Evolutionary conservation across 2,888 invertebrate genomes (phyloP), one percentile per base, ranked within the genome.

Genomic region (Idaea aversata): DNA sequence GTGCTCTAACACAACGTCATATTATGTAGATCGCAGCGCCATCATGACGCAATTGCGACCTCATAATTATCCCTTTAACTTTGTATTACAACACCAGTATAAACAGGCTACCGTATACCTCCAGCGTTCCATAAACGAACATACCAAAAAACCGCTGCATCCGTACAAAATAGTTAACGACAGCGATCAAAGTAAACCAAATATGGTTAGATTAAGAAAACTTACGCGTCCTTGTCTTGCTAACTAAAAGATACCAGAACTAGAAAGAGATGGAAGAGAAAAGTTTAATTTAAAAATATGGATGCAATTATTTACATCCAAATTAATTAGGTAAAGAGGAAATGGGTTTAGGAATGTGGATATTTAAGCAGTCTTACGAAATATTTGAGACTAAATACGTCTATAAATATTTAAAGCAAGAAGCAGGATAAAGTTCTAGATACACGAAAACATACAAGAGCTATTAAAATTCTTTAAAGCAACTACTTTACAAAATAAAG

Each of bases 151-250:
- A 71, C 71, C 73, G 63, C 73, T 65, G 72, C 72, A 72, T 74
- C 74, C 74, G 72, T 70, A 71, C 62, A 63, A 61, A 68, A 68
- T 70, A 65, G 66, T 73, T 71, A 70, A 72, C 70, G 72, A 72
- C 67, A 67, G 67, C 68, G 68, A 71, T 73, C 73, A 71, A 70
- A 72, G 70, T 61, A 61, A 63, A 34, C 58, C 62, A 36, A 58
- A n/a, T 10, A 36, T 4, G 59, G 59, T 25, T 34, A 59, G 25
- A 34, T 59, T 47, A 47, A 47, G 13, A 47, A 47, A 59, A 59
- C 59, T 34, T 59, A 59, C 34, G 10, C 59, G 34, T 59, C 59
- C 34, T 59, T 34, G 34, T 59, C 59, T 59, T 13, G 5, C 34
- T 25, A 13, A 59, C 13, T 34, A 16, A 25, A 25, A 25, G 25